Evolutionary conservation across 2,888 invertebrate genomes (phyloP), one percentile per base, ranked within the genome.

Genomic region (Leucania comma): DNA sequence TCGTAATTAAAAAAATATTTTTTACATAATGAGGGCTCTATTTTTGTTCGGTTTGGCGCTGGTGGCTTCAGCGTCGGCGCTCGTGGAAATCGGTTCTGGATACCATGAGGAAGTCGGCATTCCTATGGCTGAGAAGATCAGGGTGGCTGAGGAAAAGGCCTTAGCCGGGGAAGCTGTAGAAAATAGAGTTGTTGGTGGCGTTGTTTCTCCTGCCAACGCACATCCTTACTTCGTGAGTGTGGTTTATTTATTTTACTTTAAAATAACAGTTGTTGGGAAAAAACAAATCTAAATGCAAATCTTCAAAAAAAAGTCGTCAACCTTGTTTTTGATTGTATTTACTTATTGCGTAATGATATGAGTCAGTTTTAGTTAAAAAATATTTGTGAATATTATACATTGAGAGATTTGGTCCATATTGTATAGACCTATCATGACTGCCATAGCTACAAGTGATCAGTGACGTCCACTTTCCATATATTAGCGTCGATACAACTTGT

Each of bases 21-120:
- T 68, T 57, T n/a, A 53, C n/a, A 87, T 80, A 78, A 90, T 90
- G 90, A 85, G 86, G 65, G 72, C 38, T 48, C 5, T 86, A 29
- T 12, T 88, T 38, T 24, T 88, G 58, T 42, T 83, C 61, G 70
- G 76, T 58, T 68, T 89, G 50, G 82, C 80, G 26, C 74, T 85
- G 57, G 84, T 85, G 59, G 87, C 80, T n/a, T 80, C 80, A 8
- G 88, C 76, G 3, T 68, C 87, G 0, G 88, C 87, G 0, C 65
- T 77, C 5, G 81, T 87, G 66, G 84, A 84, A 57, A 85, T 87
- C 14, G 62, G 73, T 48, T 63, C 46, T 20, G 81, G 87, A 12
- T 94, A 93, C 80, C 93, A 93, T 63, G 78, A 85, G 54, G 72
- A 81, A 6, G 80, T 93, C 2, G 94, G 93, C 9, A 93, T 94